Conservation (phyloP, 2,888 invertebrate genomes). For the Polietes domitor region DNA sequence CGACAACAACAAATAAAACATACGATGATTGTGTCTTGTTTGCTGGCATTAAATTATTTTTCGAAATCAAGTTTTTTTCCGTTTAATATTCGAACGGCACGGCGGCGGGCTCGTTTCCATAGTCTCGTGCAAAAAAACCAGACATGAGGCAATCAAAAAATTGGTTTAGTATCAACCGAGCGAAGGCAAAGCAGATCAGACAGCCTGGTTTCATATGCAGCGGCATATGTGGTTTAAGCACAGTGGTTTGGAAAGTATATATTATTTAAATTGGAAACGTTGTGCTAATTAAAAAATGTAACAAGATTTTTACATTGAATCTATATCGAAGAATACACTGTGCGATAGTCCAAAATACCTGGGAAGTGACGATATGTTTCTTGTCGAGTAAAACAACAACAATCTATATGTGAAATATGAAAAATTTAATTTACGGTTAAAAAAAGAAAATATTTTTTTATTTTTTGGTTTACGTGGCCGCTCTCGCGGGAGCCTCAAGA, state of each 20-base stretch:
- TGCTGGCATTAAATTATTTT: constrained; percentile 31
- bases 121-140: constrained; percentile 57
- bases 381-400: no score
- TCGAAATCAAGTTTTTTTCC: constrained; percentile 50
- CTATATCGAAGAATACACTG: no score
- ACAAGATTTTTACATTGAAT: no score
- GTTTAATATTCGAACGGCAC: neutral
- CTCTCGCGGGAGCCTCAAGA: no score
- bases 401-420: no score
- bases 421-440: no score
- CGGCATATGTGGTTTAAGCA: neutral
- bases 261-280: no score
- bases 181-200: neutral
- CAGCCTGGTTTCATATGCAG: neutral
- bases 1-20: constrained; percentile 13
- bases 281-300: no score
- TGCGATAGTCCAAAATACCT: no score
- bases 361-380: no score
- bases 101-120: constrained; percentile 32
- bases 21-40: constrained; percentile 2
- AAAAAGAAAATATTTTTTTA: no score
- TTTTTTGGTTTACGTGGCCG: no score
- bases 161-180: neutral
- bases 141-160: constrained; percentile 6
- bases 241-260: neutral